Percentiles rank a stretch among this genome's conserved stretches.
Evolutionary conservation across 2,888 invertebrate genomes (phyloP).

Genomic region (Melikaiella ostensackeni): DNA sequence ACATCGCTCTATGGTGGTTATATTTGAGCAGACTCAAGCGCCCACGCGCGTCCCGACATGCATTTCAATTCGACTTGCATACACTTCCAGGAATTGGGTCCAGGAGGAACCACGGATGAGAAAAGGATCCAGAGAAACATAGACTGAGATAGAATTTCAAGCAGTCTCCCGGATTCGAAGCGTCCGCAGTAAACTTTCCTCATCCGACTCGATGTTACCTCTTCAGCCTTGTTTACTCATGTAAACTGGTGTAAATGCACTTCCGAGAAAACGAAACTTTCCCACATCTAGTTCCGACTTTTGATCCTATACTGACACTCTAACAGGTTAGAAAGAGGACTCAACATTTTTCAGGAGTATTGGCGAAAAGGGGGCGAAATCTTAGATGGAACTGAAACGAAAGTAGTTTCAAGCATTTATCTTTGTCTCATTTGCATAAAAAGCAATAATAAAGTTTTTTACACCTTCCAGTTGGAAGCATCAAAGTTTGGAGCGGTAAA

Average conservation of each 20-base stretch:
- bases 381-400: too few species aligned
- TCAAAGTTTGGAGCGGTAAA: too few species aligned
- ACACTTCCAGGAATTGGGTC: constrained; percentile 18
- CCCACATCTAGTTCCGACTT: neutral
- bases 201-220: neutral
- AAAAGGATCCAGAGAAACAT: constrained; percentile 1
- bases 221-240: constrained; percentile 12
- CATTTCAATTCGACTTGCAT: constrained; percentile 26
- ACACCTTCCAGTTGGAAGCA: too few species aligned
- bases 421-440: too few species aligned
- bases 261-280: neutral
- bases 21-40: constrained; percentile 16
- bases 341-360: neutral
- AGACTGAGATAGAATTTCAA: neutral
- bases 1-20: neutral
- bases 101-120: neutral
- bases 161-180: neutral
- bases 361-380: too few species aligned
- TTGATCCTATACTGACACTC: neutral
- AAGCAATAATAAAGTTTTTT: too few species aligned
- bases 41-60: constrained; percentile 2
- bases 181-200: constrained; percentile 4
- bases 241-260: constrained; percentile 28
- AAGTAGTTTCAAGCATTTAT: too few species aligned
- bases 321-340: neutral